Percentiles rank a stretch among this genome's conserved stretches.
Conservation (phyloP, 2,113 vertebrate species). For the Fulica atra region DNA sequence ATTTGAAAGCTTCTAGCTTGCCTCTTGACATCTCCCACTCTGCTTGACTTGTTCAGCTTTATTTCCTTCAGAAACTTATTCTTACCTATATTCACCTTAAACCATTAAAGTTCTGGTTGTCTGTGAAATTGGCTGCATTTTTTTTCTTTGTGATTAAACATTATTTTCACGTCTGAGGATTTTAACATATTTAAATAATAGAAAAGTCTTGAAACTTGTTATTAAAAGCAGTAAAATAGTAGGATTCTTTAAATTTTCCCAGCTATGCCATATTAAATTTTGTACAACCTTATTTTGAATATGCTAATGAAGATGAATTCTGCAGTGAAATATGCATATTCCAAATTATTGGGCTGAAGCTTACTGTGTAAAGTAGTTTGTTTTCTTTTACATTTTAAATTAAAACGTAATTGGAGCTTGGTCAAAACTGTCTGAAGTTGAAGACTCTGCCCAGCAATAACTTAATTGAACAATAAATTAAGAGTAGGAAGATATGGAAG, state of each 20-base stretch:
- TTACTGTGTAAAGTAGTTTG: neutral
- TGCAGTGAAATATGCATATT: neutral
- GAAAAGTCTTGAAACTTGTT: neutral
- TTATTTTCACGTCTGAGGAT: neutral
- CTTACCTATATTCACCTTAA: neutral
- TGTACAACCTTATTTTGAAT: neutral
- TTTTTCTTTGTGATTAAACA: neutral
- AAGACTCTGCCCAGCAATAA: neutral
- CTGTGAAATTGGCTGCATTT: conserved; percentile 1
- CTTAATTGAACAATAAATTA: conserved; percentile 11
- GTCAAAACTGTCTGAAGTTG: conserved; percentile 30
- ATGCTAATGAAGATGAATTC: conserved; percentile 13
- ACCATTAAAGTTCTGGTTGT: conserved; percentile 2
- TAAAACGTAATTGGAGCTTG: conserved; percentile 21
- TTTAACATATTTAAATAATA: neutral
- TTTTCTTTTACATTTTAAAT: conserved; percentile 50
- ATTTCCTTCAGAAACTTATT: conserved; percentile 39
- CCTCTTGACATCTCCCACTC: conserved; percentile 46
- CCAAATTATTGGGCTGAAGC: neutral
- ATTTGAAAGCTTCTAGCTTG: conserved; percentile 41
- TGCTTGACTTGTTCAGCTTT: conserved; percentile 26
- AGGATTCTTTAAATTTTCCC: neutral
- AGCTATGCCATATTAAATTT: neutral
- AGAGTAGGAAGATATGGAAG: neutral
- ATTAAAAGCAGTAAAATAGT: neutral